Percentiles rank a stretch among this genome's conserved stretches.
phyloP scores from a whole-genome alignment of 2,113 vertebrate species.

The Astur gentilis region DNA sequence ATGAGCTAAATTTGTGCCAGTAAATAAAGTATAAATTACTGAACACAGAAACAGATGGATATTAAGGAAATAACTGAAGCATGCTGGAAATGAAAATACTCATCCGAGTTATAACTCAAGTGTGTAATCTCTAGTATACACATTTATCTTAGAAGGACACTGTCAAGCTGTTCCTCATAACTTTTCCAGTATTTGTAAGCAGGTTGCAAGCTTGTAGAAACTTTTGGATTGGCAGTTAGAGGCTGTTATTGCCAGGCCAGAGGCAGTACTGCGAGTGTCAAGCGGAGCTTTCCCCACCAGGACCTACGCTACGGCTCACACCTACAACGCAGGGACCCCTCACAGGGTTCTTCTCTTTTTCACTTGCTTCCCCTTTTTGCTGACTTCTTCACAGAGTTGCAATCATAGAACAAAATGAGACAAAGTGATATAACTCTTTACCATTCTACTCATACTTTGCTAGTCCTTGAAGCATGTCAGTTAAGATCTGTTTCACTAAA shows the following conservation, averaged over 20 bases:
- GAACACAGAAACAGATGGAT: conserved; percentile 28
- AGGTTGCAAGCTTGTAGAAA: background rate
- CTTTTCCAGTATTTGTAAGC: background rate
- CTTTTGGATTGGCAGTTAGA: background rate
- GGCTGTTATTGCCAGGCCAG: background rate
- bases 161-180: conserved; percentile 27
- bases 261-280: background rate
- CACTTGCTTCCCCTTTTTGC: background rate
- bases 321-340: background rate
- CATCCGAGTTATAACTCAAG: background rate
- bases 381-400: background rate
- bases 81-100: background rate
- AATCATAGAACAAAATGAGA: background rate
- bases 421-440: background rate
- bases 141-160: conserved; percentile 25
- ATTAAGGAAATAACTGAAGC: conserved; percentile 45
- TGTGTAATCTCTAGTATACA: conserved; percentile 8
- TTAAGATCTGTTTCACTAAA: background rate
- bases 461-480: background rate
- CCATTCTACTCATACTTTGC: background rate
- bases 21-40: conserved; percentile 38
- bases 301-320: background rate
- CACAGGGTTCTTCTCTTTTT: no score
- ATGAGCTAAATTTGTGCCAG: background rate
- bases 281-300: background rate